phyloP scores from a whole-genome alignment of 2,797 vertebrate genomes.

The Cichlasoma orientale region DNA sequence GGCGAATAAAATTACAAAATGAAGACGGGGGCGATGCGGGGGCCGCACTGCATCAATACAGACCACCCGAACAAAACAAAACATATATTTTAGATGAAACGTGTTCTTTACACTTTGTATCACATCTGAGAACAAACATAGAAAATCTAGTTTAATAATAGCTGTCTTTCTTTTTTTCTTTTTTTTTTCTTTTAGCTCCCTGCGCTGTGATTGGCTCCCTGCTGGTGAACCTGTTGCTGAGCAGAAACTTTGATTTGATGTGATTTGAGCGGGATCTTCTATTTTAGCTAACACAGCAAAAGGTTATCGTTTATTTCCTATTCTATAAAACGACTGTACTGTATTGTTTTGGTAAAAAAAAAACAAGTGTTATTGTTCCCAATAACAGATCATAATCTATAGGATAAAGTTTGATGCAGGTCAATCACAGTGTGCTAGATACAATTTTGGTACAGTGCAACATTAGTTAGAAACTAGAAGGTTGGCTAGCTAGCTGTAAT shows the following conservation, averaged over 20 bases:
- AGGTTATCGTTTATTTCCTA: not conserved
- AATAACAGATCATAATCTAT: not conserved
- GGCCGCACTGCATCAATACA: conserved; percentile 47
- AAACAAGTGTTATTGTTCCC: not conserved
- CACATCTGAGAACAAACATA: not conserved
- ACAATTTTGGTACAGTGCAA: not conserved
- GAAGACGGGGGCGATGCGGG: not conserved
- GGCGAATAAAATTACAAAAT: conserved; percentile 45
- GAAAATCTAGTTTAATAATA: accelerated
- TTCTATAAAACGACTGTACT: not conserved
- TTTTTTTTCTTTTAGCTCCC: not conserved
- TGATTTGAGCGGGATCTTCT: conserved; percentile 29
- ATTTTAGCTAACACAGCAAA: not conserved
- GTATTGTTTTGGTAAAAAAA: not conserved
- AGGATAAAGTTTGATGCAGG: not conserved
- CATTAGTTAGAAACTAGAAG: conserved; percentile 3
- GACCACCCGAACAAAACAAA: conserved; percentile 18
- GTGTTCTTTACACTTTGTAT: not conserved
- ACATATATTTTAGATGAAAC: not conserved
- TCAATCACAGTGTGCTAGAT: not conserved
- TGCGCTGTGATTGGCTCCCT: conserved; percentile 40
- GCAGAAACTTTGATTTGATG: too few species aligned
- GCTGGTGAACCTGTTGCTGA: not conserved
- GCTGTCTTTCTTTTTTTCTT: too few species aligned
- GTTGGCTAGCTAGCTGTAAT: not conserved